These are phyloP conservation scores for Andricus quercusramuli DNA, from an alignment of 2,888 invertebrate species.

Conservation along the genomic window DNA sequence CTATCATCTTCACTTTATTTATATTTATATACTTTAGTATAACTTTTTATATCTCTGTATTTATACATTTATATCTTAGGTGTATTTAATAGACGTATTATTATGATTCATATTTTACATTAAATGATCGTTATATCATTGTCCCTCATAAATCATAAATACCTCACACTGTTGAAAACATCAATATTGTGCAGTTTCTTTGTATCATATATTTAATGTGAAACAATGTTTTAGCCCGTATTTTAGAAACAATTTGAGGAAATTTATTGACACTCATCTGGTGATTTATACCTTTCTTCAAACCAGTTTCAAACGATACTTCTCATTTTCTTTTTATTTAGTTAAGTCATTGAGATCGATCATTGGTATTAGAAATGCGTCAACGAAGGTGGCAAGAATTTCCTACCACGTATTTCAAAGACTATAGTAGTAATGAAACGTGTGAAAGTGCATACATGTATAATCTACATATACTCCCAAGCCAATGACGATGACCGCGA, in stretches of 20 bases:
- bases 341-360: not conserved
- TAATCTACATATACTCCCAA: not conserved
- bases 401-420: constrained; percentile 7
- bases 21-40: not conserved
- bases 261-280: not conserved
- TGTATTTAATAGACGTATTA: not conserved
- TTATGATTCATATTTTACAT: too few species aligned
- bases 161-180: not conserved
- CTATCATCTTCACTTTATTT: not conserved
- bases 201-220: not conserved
- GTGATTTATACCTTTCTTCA: not conserved
- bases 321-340: not conserved
- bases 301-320: not conserved
- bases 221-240: not conserved
- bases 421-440: not conserved
- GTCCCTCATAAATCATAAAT: not conserved
- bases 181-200: not conserved
- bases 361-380: constrained; percentile 13
- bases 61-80: not conserved
- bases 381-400: not conserved
- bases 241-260: not conserved
- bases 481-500: constrained; percentile 30
- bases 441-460: constrained; percentile 36
- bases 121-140: too few species aligned
- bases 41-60: not conserved